Base-by-base conservation (phyloP, 2,888 invertebrate species). In the Ophioninae sp. region DNA sequence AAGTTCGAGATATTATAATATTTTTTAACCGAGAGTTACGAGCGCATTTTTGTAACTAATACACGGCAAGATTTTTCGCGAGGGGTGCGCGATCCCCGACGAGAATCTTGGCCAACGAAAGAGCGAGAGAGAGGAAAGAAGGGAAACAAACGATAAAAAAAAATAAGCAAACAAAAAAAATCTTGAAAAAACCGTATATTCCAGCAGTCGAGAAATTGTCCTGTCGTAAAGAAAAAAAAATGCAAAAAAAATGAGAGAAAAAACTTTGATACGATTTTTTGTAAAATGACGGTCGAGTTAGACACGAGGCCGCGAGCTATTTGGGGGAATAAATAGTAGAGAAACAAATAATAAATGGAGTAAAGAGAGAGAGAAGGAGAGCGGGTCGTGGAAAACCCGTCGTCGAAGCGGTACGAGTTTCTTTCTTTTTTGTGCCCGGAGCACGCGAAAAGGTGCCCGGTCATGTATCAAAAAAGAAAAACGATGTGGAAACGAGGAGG, bases 241-340 rank as follows among this genome's bases (percentile, higher is more conserved):
- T 22, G 65, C 44, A 20, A 58, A 30, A 23, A 67, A 59, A 59
- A 59, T 20, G 22, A 59, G 22, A 22, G 20, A 73, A 44, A 68
- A 82, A 65, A 82, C 79, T 79, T 86, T 81, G 79, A 84, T 86
- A 84, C 81, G 79, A 83, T 81, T 83, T 86, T 85, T 84, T 84
- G 79, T 68, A 76, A 30, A 81, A 77, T 75, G 67, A 83, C 83
- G 78, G 67, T 83, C 75, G 67, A 65, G 65, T 51, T 51, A 64
- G 56, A 73, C 8, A 58, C 6, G 69, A 41, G 63, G 61, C 41
- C 68, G 80, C 44, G 72, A 44, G 69, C 56, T 73, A 74, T 63
- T 68, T 41, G 51, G 44, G 37, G 67, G 44, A 37, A 63, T 64
- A 51, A 74, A 65, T 39, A 23, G 22, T 22, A 44, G 51, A 39